Evolutionary conservation across 2,888 invertebrate species (phyloP).

Genomic region (Dascillus cervinus): DNA sequence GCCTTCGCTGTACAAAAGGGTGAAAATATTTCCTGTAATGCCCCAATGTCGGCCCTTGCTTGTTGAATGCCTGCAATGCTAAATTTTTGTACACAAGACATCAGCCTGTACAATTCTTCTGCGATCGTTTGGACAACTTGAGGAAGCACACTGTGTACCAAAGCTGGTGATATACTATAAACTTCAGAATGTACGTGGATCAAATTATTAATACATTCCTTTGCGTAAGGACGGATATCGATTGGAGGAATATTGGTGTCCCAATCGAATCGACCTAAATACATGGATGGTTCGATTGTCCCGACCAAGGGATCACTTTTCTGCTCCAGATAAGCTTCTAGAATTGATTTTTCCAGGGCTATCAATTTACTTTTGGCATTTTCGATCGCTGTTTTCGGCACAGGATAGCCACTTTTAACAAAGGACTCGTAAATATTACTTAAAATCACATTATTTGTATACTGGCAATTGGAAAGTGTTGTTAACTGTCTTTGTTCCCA

Average conservation of each 20-base stretch:
- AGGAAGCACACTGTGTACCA: slow-evolving; percentile 63
- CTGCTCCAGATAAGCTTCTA: slow-evolving; percentile 79
- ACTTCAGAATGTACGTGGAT: slow-evolving; percentile 74
- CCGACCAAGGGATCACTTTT: slow-evolving; percentile 92
- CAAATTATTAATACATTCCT: slow-evolving; percentile 77
- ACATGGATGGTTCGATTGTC: slow-evolving; percentile 95
- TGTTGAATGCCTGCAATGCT: slow-evolving; percentile 65
- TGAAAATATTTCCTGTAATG: slow-evolving; percentile 58
- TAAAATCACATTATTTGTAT: slow-evolving; percentile 67
- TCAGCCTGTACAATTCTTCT: slow-evolving; percentile 83
- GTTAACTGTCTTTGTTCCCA: slow-evolving; percentile 80
- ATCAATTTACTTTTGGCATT: slow-evolving; percentile 57
- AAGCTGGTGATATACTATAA: slow-evolving; percentile 67
- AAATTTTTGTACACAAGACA: slow-evolving; percentile 68
- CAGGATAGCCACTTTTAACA: slow-evolving; percentile 63
- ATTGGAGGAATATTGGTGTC: slow-evolving; percentile 66
- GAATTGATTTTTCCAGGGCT: slow-evolving; percentile 53
- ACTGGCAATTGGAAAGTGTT: slow-evolving; percentile 82
- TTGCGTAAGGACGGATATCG: slow-evolving; percentile 81
- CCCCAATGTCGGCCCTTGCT: slow-evolving; percentile 69
- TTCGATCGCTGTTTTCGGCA: slow-evolving; percentile 62
- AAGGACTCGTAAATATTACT: slow-evolving; percentile 64
- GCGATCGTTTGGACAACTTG: slow-evolving; percentile 86
- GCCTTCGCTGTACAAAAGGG: slow-evolving; percentile 59
- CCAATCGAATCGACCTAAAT: slow-evolving; percentile 82